phyloP scores from a whole-genome alignment of 1,140 invertebrate species.

The Drosophila oshimai region DNA sequence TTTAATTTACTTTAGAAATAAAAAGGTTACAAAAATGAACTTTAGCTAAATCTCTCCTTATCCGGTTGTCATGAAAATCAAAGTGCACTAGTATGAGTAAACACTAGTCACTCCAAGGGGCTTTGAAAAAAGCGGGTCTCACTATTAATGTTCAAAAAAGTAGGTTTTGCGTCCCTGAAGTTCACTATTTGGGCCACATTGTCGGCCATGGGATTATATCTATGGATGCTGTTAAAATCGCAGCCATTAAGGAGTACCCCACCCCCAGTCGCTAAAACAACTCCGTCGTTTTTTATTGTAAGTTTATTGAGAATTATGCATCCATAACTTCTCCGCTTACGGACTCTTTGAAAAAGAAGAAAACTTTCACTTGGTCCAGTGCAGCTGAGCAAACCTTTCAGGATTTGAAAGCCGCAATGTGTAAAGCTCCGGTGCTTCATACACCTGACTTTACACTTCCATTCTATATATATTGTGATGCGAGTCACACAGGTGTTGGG shows the following conservation, averaged over 20 bases:
- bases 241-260: neutral
- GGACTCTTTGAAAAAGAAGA: neutral
- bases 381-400: neutral
- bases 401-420: neutral
- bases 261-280: neutral
- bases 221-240: neutral
- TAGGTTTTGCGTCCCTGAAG: neutral
- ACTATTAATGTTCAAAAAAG: slow-evolving; percentile 4
- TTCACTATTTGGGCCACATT: neutral
- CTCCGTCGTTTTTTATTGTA: neutral
- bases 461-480: neutral
- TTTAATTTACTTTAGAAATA: too few relatives aligned
- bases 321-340: neutral
- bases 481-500: too few relatives aligned
- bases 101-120: too few relatives aligned
- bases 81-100: too few relatives aligned
- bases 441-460: neutral
- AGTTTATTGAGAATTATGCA: neutral
- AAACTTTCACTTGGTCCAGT: neutral
- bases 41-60: too few relatives aligned
- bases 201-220: neutral
- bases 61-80: too few relatives aligned
- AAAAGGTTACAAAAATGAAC: too few relatives aligned
- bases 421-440: neutral
- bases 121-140: neutral